A percentile compares a stretch with the other conserved stretches of the same genome.
phyloP scores from a whole-genome alignment of 2,888 invertebrate species.

The Parnassius mnemosyne region DNA sequence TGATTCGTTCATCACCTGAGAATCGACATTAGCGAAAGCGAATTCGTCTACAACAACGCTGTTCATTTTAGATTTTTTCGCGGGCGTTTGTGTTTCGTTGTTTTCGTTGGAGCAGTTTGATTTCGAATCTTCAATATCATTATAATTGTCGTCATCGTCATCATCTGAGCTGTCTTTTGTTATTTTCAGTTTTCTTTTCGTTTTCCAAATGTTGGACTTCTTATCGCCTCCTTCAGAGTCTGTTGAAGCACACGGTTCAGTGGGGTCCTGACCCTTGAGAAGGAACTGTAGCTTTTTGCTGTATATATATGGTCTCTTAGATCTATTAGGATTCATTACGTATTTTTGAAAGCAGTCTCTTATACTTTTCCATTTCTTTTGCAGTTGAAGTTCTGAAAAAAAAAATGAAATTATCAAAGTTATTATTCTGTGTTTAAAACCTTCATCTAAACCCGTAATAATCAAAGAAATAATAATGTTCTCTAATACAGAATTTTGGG shows the following conservation, averaged over 20 bases:
- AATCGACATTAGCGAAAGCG: constrained; percentile 64
- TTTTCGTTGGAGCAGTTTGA: constrained; percentile 39
- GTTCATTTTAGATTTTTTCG: constrained; percentile 37
- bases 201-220: constrained; percentile 41
- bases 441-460: no score
- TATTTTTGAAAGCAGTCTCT: constrained; percentile 69
- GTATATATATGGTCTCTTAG: constrained; percentile 64
- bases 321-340: constrained; percentile 54
- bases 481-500: no score
- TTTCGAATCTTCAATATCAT: constrained; percentile 40
- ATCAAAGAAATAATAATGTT: no score
- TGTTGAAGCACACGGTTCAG: constrained; percentile 36
- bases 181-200: constrained; percentile 50
- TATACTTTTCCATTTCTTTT: constrained; percentile 75
- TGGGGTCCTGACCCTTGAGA: constrained; percentile 34
- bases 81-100: constrained; percentile 14
- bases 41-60: constrained; percentile 50
- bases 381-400: constrained; percentile 68
- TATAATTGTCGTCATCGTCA: constrained; percentile 39
- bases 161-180: constrained; percentile 53
- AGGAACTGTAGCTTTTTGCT: constrained; percentile 60
- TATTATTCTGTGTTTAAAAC: no score
- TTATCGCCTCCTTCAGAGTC: constrained; percentile 48
- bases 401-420: constrained; percentile 3
- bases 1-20: constrained; percentile 41